These are phyloP conservation scores for Scolopax bukidnonensis DNA, from an alignment of 2,797 vertebrate species.

Conservation along the genomic window DNA sequence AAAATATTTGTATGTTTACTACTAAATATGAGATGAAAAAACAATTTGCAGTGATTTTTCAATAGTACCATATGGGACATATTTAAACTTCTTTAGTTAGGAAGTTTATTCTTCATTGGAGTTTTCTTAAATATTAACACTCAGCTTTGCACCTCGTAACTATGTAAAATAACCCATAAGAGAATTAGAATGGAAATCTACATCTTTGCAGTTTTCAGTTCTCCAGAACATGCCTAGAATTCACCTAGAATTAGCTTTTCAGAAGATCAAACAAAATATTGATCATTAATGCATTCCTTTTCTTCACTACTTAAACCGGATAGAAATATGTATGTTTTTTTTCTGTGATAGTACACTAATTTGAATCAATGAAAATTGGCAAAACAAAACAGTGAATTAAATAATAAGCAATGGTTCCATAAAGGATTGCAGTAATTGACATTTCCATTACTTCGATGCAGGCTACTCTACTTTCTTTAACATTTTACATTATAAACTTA, in stretches of 20 bases:
- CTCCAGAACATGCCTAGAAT: not conserved
- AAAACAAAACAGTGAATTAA: not conserved
- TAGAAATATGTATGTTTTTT: not conserved
- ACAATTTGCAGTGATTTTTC: not conserved
- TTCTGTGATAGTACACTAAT: not conserved
- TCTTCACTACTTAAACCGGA: not conserved
- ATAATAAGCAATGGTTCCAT: not conserved
- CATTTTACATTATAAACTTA: not conserved
- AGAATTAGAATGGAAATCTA: not conserved
- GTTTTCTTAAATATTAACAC: not conserved
- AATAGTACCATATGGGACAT: not conserved
- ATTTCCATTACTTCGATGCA: not conserved
- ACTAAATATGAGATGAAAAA: not conserved
- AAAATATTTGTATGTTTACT: not conserved
- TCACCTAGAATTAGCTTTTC: not conserved
- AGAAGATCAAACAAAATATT: not conserved
- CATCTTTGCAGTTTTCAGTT: not conserved
- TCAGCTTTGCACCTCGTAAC: not conserved
- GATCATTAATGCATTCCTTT: not conserved
- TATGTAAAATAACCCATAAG: not conserved
- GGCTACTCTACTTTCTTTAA: not conserved
- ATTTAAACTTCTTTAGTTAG: not conserved
- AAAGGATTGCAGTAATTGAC: not conserved
- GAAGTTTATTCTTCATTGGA: not conserved
- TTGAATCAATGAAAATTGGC: not conserved